Evolutionary conservation across 1,140 invertebrate genomes (phyloP).

Genomic region (Psix sp.): DNA sequence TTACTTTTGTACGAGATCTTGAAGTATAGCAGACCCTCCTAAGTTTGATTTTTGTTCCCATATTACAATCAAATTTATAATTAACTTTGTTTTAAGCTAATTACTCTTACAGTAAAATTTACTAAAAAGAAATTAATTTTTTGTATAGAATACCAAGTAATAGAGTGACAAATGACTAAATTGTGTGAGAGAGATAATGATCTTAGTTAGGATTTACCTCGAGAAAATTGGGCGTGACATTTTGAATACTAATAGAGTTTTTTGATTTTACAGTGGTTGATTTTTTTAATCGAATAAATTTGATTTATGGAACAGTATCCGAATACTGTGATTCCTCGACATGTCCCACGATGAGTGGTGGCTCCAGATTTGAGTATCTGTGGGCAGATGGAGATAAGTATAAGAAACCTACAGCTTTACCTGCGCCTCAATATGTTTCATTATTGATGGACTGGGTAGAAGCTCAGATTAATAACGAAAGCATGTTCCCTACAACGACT

Average conservation of each 20-base stretch:
- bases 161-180: too few relatives aligned
- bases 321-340: conserved; percentile 91
- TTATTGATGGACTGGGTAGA: conserved; percentile 97
- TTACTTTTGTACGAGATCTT: too few relatives aligned
- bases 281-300: conserved; percentile 96
- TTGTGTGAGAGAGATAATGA: too few relatives aligned
- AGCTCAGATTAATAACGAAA: conserved; percentile 94
- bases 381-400: conserved; percentile 93
- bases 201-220: too few relatives aligned
- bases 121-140: too few relatives aligned
- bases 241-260: conserved; percentile 1
- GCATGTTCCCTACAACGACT: conserved; percentile 88
- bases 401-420: conserved; percentile 92
- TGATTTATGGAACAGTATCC: conserved; percentile 93
- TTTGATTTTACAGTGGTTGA: conserved; percentile 87
- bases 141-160: too few relatives aligned
- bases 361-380: conserved; percentile 92
- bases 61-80: too few relatives aligned
- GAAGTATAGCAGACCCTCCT: too few relatives aligned
- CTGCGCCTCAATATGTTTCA: conserved; percentile 91
- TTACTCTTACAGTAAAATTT: too few relatives aligned
- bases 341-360: conserved; percentile 96
- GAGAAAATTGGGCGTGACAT: too few relatives aligned
- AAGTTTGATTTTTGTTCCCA: too few relatives aligned
- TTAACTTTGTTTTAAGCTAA: too few relatives aligned